Evolutionary conservation across 2,888 invertebrate genomes (phyloP).

Genomic region (Drosophila dives): DNA sequence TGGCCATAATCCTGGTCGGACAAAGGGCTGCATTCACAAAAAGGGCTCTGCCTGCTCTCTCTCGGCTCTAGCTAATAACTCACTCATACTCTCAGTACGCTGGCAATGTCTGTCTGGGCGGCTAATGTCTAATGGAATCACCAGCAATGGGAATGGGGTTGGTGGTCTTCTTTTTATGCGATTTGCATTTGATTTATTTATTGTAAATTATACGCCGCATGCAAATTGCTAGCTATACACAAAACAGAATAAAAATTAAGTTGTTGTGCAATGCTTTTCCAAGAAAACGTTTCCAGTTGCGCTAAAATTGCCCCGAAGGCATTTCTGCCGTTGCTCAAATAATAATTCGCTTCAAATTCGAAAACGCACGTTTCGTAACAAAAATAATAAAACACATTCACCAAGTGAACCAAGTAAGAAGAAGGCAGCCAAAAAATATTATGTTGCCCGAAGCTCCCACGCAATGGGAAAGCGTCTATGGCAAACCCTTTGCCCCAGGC

Average conservation of each 20-base stretch:
- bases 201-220: slow-evolving; percentile 72
- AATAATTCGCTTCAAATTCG: slow-evolving; percentile 77
- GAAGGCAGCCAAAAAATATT: slow-evolving; percentile 37
- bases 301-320: slow-evolving; percentile 36
- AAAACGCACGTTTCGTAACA: slow-evolving; percentile 75
- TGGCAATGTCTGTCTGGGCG: slow-evolving; percentile 30
- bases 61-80: slow-evolving; percentile 52
- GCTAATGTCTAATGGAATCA: slow-evolving; percentile 26
- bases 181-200: slow-evolving; percentile 77
- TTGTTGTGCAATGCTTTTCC: slow-evolving; percentile 70
- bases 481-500: slow-evolving; percentile 61
- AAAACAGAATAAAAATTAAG: slow-evolving; percentile 59
- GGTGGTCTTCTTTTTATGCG: slow-evolving; percentile 62
- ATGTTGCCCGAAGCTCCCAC: slow-evolving; percentile 39
- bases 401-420: slow-evolving; percentile 6
- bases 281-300: slow-evolving; percentile 58
- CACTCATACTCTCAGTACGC: slow-evolving; percentile 42
- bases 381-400: slow-evolving; percentile 46
- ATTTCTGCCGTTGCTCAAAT: slow-evolving; percentile 47
- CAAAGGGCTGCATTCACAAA: slow-evolving; percentile 60
- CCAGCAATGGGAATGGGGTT: slow-evolving; percentile 35
- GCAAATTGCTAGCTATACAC: slow-evolving; percentile 63
- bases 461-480: slow-evolving; percentile 29
- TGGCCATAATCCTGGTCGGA: slow-evolving; percentile 76
- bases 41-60: slow-evolving; percentile 28